Conservation (phyloP, 2,113 vertebrate genomes). For the Microcebus griseorufus region DNA sequence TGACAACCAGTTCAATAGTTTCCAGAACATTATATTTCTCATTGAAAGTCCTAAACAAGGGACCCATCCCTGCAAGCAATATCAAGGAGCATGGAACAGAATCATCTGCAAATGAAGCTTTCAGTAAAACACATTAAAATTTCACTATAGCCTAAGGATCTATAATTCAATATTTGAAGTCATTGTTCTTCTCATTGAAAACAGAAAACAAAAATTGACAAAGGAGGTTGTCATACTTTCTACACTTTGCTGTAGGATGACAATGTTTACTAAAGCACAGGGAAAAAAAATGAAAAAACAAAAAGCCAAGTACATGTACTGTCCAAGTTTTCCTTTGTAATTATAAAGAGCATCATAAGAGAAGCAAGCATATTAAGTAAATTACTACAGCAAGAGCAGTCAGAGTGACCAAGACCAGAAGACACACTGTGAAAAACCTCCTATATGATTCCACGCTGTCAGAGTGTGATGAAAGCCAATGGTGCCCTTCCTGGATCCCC, state of each 20-base stretch:
- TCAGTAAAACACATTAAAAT: constrained; percentile 60
- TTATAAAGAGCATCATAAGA: neutral
- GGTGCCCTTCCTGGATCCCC: neutral
- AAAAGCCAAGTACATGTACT: neutral
- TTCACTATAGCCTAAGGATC: constrained; percentile 56
- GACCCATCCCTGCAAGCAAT: constrained; percentile 39
- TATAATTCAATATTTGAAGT: constrained; percentile 65
- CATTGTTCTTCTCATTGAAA: constrained; percentile 38
- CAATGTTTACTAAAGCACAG: constrained; percentile 13
- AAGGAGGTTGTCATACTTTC: constrained; percentile 39
- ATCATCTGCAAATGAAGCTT: constrained; percentile 65
- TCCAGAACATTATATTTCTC: constrained; percentile 64
- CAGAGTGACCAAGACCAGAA: neutral
- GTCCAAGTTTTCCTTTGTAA: neutral
- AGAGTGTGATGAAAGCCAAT: too few relatives aligned
- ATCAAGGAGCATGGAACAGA: constrained; percentile 50
- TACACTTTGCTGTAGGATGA: neutral
- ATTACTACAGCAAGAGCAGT: neutral
- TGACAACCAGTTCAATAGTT: constrained; percentile 53
- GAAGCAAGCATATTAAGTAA: neutral
- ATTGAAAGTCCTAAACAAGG: constrained; percentile 55
- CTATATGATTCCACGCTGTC: neutral
- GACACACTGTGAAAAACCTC: neutral
- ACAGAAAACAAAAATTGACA: constrained; percentile 45
- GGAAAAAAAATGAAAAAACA: neutral